Percentiles rank a stretch among this genome's conserved stretches.
These are phyloP conservation scores for Oncorhynchus gorbuscha DNA, from an alignment of 2,113 vertebrate genomes.

Conservation along the genomic window DNA sequence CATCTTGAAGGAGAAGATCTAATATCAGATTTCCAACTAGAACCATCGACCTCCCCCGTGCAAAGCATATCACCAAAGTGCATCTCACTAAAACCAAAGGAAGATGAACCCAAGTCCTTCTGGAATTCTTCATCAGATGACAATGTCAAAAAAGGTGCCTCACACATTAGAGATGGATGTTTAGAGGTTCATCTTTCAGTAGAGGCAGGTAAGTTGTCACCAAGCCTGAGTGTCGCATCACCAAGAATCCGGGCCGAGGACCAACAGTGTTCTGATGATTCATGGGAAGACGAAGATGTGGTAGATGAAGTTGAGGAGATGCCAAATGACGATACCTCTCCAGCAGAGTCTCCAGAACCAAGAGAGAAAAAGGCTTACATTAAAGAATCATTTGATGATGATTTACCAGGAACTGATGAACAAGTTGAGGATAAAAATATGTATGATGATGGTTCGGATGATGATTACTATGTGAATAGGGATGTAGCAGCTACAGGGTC, in stretches of 20 bases:
- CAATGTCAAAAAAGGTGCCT: slow-evolving; percentile 20
- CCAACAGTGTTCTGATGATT: slow-evolving; percentile 11
- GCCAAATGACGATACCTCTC: neutral
- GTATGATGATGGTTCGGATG: slow-evolving; percentile 29
- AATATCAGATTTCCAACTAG: slow-evolving; percentile 11
- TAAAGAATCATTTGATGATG: neutral
- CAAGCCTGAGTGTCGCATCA: neutral
- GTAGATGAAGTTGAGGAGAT: slow-evolving; percentile 28
- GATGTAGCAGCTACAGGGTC: slow-evolving; percentile 9
- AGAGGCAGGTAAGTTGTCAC: neutral
- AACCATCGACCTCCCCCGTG: slow-evolving; percentile 13
- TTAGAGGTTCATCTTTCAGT: neutral
- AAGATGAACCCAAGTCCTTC: neutral
- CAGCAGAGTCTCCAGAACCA: slow-evolving; percentile 17
- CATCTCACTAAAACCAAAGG: slow-evolving; percentile 20
- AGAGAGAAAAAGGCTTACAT: slow-evolving; percentile 10
- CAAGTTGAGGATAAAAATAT: slow-evolving; percentile 9
- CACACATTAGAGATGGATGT: neutral
- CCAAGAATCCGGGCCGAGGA: neutral
- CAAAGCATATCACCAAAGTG: slow-evolving; percentile 29
- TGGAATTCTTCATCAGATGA: slow-evolving; percentile 53
- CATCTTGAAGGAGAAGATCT: slow-evolving; percentile 19
- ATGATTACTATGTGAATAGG: slow-evolving; percentile 31
- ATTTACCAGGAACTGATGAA: slow-evolving; percentile 11
- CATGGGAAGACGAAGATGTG: slow-evolving; percentile 25